Conservation (phyloP, 2,888 invertebrate genomes). For the Tenodera sinensis region DNA sequence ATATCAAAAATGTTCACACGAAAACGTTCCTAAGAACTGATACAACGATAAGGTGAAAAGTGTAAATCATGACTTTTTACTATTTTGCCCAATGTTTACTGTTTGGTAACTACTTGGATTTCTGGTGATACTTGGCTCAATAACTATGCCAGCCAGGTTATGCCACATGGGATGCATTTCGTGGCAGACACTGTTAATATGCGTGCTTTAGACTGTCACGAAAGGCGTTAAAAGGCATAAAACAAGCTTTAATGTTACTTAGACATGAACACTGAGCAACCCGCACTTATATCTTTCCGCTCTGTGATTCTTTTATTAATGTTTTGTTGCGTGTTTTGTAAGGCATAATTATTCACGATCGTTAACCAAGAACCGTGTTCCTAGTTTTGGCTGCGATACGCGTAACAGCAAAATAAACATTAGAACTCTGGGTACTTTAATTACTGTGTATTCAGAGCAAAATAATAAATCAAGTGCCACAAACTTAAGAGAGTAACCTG, state of each 20-base stretch:
- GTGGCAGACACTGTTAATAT: background rate
- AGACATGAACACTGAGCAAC: background rate
- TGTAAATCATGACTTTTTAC: too few relatives aligned
- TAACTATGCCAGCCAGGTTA: background rate
- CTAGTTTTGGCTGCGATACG: background rate
- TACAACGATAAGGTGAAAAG: too few relatives aligned
- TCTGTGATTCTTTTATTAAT: background rate
- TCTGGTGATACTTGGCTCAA: too few relatives aligned
- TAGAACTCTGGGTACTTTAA: background rate
- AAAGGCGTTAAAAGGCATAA: background rate
- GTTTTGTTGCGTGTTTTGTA: background rate
- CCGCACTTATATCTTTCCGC: background rate
- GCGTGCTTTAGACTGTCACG: background rate
- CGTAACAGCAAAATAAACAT: background rate
- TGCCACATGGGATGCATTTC: background rate
- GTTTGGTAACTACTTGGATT: too few relatives aligned
- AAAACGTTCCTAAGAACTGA: too few relatives aligned
- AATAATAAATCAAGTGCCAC: too few relatives aligned
- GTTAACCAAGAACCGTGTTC: background rate
- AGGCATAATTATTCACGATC: background rate
- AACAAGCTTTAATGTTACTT: background rate
- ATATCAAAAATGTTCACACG: too few relatives aligned
- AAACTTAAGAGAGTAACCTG: too few relatives aligned
- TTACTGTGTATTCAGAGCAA: too few relatives aligned
- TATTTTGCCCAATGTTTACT: too few relatives aligned